A percentile compares a stretch with the other conserved stretches of the same genome.
Evolutionary conservation across 92 coral and sea anemone species (phyloP).

Genomic region (Palythoa heliodiscus): DNA sequence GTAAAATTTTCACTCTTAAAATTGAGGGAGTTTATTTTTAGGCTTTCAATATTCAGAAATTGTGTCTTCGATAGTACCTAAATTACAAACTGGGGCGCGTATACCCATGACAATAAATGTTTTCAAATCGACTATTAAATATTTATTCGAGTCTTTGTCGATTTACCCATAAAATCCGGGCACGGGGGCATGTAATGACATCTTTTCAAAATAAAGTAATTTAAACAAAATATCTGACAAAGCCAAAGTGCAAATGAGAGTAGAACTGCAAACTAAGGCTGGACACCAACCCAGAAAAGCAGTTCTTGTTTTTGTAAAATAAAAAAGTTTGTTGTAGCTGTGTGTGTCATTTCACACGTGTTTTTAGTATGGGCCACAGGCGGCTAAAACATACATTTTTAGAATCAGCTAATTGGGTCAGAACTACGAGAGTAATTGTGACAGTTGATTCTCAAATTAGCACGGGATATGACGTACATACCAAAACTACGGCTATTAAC

Average conservation of each 20-base stretch:
- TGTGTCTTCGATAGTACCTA: neutral
- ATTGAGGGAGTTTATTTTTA: too few species aligned
- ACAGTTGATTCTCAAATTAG: neutral
- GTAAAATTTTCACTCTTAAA: too few species aligned
- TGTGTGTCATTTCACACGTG: neutral
- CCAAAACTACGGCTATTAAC: neutral
- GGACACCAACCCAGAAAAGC: neutral
- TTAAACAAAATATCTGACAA: neutral
- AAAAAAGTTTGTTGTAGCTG: neutral
- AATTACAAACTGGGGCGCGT: neutral
- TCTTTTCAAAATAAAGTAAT: neutral
- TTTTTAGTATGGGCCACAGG: neutral
- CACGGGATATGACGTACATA: neutral
- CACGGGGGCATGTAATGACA: neutral
- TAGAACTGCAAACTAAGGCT: neutral
- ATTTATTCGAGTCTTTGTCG: neutral
- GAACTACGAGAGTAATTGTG: neutral
- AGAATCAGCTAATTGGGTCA: neutral
- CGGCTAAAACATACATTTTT: neutral
- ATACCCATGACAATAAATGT: neutral
- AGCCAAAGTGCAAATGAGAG: neutral
- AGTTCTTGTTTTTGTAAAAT: neutral
- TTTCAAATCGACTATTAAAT: neutral
- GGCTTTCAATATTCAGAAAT: neutral
- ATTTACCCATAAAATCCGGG: neutral